A percentile compares a stretch with the other conserved stretches of the same genome.
Conservation (phyloP, 2,113 vertebrate species). For the Micromys minutus region DNA sequence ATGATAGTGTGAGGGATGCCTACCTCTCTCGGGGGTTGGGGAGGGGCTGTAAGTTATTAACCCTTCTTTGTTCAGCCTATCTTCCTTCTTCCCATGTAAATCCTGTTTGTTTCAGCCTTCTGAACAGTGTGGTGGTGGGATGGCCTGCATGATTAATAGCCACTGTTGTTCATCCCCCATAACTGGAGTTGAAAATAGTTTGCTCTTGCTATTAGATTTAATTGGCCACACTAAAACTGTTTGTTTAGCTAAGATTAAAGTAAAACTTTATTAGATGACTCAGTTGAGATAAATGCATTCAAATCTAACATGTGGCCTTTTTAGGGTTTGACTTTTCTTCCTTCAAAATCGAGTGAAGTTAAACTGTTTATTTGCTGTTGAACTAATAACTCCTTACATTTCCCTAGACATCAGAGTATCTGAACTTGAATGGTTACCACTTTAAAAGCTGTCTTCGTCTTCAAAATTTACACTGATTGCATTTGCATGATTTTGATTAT, state of each 20-base stretch:
- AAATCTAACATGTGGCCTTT: conserved; percentile 69
- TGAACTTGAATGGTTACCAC: conserved; percentile 47
- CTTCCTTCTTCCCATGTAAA: not conserved
- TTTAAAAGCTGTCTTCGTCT: conserved; percentile 70
- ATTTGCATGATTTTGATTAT: conserved; percentile 61
- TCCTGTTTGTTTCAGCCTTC: not conserved
- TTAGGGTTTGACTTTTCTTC: conserved; percentile 71
- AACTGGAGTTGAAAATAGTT: conserved; percentile 60
- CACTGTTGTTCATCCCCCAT: not conserved
- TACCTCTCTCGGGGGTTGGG: too few relatives aligned
- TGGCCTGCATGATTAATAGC: not conserved
- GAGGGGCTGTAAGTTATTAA: not conserved
- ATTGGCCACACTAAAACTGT: conserved; percentile 74
- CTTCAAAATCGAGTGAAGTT: conserved; percentile 29
- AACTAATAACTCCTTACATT: conserved; percentile 4
- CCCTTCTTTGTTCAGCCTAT: not conserved
- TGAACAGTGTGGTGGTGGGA: not conserved
- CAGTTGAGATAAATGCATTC: conserved; percentile 60
- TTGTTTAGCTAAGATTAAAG: conserved; percentile 79
- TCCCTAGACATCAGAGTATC: not conserved
- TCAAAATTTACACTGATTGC: conserved; percentile 28
- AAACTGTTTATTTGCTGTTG: conserved; percentile 25
- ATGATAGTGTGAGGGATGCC: not conserved
- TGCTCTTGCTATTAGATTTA: conserved; percentile 60
- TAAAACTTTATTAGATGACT: conserved; percentile 61